A percentile compares a stretch with the other conserved stretches of the same genome.
Conservation (phyloP, 1,140 invertebrate genomes). For the Prorops nasuta region DNA sequence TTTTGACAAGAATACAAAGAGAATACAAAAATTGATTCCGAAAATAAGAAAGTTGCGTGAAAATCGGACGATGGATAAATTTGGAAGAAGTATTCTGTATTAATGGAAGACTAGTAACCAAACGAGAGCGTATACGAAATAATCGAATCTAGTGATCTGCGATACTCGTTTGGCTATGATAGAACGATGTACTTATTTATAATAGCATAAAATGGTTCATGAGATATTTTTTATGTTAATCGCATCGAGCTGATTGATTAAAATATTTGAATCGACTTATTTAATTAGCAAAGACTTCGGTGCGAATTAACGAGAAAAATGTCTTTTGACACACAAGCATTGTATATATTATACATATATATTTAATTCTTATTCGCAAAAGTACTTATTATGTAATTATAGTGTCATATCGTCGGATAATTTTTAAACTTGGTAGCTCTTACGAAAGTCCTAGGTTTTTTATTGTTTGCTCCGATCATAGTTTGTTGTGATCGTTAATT, state of each 20-base stretch:
- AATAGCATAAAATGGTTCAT: constrained; percentile 21
- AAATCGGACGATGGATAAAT: too few species aligned
- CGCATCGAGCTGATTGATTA: too few species aligned
- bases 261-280: too few species aligned
- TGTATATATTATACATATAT: constrained; percentile 27
- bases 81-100: constrained; percentile 24
- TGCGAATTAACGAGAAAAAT: constrained; percentile 13
- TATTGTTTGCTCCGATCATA: too few species aligned
- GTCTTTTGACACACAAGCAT: constrained; percentile 20
- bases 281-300: too few species aligned
- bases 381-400: constrained; percentile 7
- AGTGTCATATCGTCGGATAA: constrained; percentile 39
- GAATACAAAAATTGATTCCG: too few species aligned
- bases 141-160: not conserved
- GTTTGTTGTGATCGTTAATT: too few species aligned
- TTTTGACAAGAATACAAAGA: too few species aligned
- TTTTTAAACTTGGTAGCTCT: constrained; percentile 29
- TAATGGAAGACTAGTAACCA: constrained; percentile 16
- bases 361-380: constrained; percentile 14
- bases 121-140: constrained; percentile 16
- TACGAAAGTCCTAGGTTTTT: constrained; percentile 39
- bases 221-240: too few species aligned
- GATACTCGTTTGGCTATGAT: constrained; percentile 13
- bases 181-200: constrained; percentile 35
- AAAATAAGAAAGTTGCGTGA: too few species aligned